Evolutionary conservation across 2,797 vertebrate genomes (phyloP), one percentile per base, ranked within the genome.

Genomic region (Tachyglossus aculeatus): DNA sequence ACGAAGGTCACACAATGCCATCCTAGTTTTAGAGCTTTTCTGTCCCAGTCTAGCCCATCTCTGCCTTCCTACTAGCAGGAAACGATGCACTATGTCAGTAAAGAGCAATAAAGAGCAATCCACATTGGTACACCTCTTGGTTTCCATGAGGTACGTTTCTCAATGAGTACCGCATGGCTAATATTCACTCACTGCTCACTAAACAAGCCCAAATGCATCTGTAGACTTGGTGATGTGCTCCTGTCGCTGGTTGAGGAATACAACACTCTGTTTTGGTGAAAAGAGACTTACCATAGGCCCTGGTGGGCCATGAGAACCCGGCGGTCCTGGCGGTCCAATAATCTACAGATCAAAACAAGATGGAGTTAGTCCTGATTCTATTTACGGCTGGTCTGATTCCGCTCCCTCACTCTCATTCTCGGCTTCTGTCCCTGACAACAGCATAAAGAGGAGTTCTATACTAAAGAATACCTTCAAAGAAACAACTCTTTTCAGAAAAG

Each of bases 271-370:
- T 38, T 43, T 16, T 11, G 19, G 32, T 29, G 62, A 47, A 11
- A 71, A 33, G 2, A 10, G 40, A 79, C 96, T 95, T 92, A 99
- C 98, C 98, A 99, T 99, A 60, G 98, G 98, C 75, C 98, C 97
- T 58, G 98, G 95, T 64, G 96, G 94, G 53, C 98, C 97, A 31
- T 99, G 98, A 19, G 96, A 96, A 8, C 98, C 97, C 18, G 94
- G 85, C 44, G 95, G 83, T 77, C 98, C 98, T 63, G 98, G 95
- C 48, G 95, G 92, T 48, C 97, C 98, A 70, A 95, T 94, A 73
- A 98, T 94, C 98, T 99, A 90, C 53, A 82, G 79, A 79, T 71
- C 13, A 72, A 81, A 86, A 48, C 89, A 80, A 77, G 54, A 81
- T 29, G 18, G 60, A 24, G 71, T 64, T 52, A 52, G 56, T 84